A percentile compares a stretch with the other conserved stretches of the same genome.
phyloP scores from a whole-genome alignment of 2,888 invertebrate species.

The Morpho achilles region DNA sequence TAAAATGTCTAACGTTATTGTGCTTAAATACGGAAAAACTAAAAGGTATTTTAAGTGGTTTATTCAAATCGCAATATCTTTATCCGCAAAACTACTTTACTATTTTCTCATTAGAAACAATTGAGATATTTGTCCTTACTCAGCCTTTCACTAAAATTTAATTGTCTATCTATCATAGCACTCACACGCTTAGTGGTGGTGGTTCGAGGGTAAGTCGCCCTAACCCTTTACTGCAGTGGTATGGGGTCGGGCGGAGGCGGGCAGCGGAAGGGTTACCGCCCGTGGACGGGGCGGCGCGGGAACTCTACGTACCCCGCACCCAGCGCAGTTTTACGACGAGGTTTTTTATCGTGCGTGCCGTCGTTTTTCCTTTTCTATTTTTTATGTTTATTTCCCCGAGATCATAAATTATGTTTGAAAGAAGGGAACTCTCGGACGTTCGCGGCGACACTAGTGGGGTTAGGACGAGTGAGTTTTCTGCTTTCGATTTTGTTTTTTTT shows the following conservation, averaged over 20 bases:
- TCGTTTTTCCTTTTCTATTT: conserved; percentile 80
- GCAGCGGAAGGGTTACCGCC: conserved; percentile 75
- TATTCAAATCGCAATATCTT: too few species aligned
- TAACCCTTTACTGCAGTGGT: conserved; percentile 69
- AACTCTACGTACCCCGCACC: conserved; percentile 43
- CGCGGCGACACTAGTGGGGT: conserved; percentile 74
- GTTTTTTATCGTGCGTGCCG: conserved; percentile 79
- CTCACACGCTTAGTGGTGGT: conserved; percentile 11
- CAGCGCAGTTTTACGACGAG: conserved; percentile 73
- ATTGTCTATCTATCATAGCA: not conserved
- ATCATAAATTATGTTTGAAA: conserved; percentile 80
- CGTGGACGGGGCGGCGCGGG: conserved; percentile 48
- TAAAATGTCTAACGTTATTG: too few species aligned
- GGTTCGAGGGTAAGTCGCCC: conserved; percentile 59
- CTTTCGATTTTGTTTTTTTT: conserved; percentile 68
- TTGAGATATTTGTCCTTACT: not conserved
- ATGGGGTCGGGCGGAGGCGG: conserved; percentile 58
- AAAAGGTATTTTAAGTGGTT: too few species aligned
- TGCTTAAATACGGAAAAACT: too few species aligned
- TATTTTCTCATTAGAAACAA: too few species aligned
- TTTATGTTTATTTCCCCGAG: conserved; percentile 80
- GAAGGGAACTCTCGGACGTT: conserved; percentile 78
- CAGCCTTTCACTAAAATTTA: conserved; percentile 9
- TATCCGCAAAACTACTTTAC: too few species aligned
- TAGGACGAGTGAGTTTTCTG: conserved; percentile 67